Percentiles rank a stretch among this genome's conserved stretches.
These are phyloP conservation scores for Latrodectus geometricus DNA, from an alignment of 1,140 invertebrate genomes.

Conservation along the genomic window DNA sequence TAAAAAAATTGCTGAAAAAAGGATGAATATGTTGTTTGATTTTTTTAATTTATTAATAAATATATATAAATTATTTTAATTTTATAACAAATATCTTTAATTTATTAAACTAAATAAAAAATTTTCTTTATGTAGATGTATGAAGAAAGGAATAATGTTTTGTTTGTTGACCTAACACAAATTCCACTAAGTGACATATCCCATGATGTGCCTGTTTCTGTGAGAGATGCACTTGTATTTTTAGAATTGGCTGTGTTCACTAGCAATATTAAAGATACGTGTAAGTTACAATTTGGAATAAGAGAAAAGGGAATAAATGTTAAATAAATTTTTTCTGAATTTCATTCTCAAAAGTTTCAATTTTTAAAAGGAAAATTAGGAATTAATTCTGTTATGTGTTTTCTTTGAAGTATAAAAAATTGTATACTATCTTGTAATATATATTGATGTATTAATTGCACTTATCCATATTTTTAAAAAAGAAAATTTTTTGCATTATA, in stretches of 20 bases:
- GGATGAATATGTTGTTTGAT: too few relatives aligned
- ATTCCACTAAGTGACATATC: conserved; percentile 64
- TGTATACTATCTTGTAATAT: too few relatives aligned
- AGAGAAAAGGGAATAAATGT: neutral
- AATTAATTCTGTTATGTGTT: too few relatives aligned
- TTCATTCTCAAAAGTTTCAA: too few relatives aligned
- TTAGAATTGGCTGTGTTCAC: conserved; percentile 43
- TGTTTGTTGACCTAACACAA: conserved; percentile 67
- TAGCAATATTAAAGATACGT: neutral
- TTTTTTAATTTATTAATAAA: neutral
- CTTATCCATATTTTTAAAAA: too few relatives aligned
- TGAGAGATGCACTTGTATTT: conserved; percentile 67
- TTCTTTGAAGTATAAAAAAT: too few relatives aligned
- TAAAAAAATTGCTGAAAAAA: neutral
- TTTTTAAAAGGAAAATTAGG: too few relatives aligned
- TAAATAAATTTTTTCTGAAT: too few relatives aligned
- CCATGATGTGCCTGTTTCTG: conserved; percentile 67
- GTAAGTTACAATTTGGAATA: conserved; percentile 10
- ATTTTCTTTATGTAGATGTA: conserved; percentile 58
- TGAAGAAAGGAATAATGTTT: conserved; percentile 64
- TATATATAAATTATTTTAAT: neutral
- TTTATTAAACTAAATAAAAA: neutral
- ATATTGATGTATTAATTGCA: too few relatives aligned
- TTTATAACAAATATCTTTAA: neutral
- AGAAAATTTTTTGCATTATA: too few relatives aligned